Conservation (phyloP, 37 sponge, comb jelly and placozoan species). For the Haliclona indistincta region DNA sequence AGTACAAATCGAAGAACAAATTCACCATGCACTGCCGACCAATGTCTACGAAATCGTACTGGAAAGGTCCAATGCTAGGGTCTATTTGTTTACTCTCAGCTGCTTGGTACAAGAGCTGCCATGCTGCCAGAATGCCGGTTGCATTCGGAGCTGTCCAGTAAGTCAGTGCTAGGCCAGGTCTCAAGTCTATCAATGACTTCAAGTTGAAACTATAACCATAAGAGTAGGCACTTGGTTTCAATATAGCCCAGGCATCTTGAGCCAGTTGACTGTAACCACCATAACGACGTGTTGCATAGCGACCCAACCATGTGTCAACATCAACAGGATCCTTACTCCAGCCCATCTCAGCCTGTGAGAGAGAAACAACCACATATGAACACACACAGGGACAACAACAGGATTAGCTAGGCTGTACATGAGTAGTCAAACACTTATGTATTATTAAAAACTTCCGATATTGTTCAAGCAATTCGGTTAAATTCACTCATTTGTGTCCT, state of each 20-base stretch:
- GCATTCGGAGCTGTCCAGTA: constrained; percentile 1
- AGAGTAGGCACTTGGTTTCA: constrained; percentile 33
- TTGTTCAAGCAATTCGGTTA: not conserved
- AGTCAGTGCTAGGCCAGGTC: constrained; percentile 11
- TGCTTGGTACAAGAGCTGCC: constrained; percentile 14
- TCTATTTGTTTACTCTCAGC: not conserved
- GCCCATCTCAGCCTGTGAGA: constrained; percentile 62
- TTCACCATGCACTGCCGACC: constrained; percentile 49
- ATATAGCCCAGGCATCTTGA: constrained; percentile 32
- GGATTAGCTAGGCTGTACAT: not conserved
- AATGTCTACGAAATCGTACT: constrained; percentile 66
- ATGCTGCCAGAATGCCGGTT: constrained; percentile 16
- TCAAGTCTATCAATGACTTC: constrained; percentile 2
- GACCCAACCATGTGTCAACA: constrained; percentile 33
- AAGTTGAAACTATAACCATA: constrained; percentile 12
- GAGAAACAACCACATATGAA: too few species aligned
- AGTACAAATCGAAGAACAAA: constrained; percentile 40
- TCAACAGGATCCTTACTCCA: constrained; percentile 50
- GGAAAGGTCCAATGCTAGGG: constrained; percentile 31
- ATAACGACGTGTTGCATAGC: constrained; percentile 43
- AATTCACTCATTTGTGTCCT: not conserved
- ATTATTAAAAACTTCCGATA: not conserved
- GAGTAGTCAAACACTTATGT: not conserved
- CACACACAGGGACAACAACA: too few species aligned
- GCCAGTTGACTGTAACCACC: constrained; percentile 11